Percentiles rank a stretch among this genome's conserved stretches.
Conservation (phyloP, 2,797 vertebrate species). For the Megalops cyprinoides region DNA sequence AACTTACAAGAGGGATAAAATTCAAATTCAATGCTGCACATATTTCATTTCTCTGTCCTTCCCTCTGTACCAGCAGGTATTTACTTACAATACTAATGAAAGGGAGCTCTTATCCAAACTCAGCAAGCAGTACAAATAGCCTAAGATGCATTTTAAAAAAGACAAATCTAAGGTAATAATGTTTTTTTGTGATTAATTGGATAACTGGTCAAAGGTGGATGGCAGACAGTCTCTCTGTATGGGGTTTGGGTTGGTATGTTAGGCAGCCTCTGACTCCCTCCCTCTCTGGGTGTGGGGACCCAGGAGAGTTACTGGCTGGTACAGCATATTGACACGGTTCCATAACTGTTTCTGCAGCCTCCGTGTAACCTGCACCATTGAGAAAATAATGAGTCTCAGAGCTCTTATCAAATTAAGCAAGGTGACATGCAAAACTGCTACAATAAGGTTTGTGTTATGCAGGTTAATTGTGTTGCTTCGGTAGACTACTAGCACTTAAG, state of each 20-base stretch:
- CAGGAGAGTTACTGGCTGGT: neutral
- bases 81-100: too few species aligned
- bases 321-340: neutral
- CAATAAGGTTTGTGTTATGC: neutral
- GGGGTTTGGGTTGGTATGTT: too few species aligned
- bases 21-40: neutral
- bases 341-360: neutral
- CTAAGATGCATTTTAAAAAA: too few species aligned
- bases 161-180: too few species aligned
- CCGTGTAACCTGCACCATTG: neutral
- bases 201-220: too few species aligned
- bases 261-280: too few species aligned
- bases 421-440: neutral
- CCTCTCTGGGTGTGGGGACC: neutral
- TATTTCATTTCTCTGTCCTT: too few species aligned
- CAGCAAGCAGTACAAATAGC: too few species aligned
- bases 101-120: too few species aligned
- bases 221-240: too few species aligned
- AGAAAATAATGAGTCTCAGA: neutral
- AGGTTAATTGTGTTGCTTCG: conserved; percentile 13
- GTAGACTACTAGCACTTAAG: conserved; percentile 9
- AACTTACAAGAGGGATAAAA: neutral
- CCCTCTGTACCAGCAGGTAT: too few species aligned
- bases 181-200: too few species aligned
- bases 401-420: conserved; percentile 18